A percentile compares a stretch with the other conserved stretches of the same genome.
Evolutionary conservation across 2,888 invertebrate genomes (phyloP).

Genomic region (Acrobasis repandana): DNA sequence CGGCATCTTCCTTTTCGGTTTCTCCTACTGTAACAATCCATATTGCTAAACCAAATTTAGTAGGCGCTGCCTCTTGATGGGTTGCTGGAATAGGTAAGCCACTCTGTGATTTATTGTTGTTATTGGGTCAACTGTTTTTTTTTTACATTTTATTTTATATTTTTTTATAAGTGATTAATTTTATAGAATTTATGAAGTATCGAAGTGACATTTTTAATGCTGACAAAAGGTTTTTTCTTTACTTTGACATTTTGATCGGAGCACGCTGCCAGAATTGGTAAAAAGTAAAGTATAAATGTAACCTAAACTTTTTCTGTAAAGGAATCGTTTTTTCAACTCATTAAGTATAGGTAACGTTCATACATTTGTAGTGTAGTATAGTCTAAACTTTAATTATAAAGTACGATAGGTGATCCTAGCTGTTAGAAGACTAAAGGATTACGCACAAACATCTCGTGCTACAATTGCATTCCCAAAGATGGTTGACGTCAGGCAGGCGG

Average conservation of each 20-base stretch:
- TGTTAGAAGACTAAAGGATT: too few species aligned
- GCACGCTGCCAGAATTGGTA: background rate
- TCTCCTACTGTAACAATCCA: conserved; percentile 55
- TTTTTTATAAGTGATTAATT: background rate
- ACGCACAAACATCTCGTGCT: too few species aligned
- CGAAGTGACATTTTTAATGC: background rate
- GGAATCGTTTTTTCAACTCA: too few species aligned
- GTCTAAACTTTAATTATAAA: too few species aligned
- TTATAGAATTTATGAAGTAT: background rate
- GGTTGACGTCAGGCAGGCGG: too few species aligned
- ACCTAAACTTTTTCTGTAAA: too few species aligned
- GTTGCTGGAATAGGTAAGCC: background rate
- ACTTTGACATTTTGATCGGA: background rate
- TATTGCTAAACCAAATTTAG: background rate
- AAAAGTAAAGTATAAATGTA: too few species aligned
- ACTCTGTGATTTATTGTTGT: background rate
- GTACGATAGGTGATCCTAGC: too few species aligned
- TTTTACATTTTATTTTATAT: background rate
- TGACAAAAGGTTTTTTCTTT: background rate
- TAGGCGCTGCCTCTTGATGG: too few species aligned
- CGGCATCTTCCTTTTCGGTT: conserved; percentile 48
- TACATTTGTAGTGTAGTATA: too few species aligned
- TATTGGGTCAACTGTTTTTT: background rate
- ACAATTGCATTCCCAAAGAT: too few species aligned
- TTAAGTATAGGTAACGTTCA: too few species aligned